These are phyloP conservation scores for Anguilla japonica DNA, from an alignment of 2,113 vertebrate species.

Conservation along the genomic window DNA sequence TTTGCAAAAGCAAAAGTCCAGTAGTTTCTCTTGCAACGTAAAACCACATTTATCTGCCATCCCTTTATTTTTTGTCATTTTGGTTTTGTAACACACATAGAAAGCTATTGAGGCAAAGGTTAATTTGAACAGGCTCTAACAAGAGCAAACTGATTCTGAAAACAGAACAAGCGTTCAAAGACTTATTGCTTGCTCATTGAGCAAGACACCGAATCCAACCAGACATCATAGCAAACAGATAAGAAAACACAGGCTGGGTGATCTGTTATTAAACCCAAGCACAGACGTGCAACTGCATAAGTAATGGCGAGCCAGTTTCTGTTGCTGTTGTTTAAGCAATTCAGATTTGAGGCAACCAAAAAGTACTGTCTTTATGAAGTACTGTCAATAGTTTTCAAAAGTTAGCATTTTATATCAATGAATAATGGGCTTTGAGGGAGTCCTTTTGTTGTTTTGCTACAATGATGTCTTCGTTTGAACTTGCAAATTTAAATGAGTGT, in stretches of 20 bases:
- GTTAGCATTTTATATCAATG: too few species aligned
- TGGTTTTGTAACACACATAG: too few species aligned
- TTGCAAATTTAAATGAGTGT: neutral
- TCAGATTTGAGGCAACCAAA: too few species aligned
- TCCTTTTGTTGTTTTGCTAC: neutral
- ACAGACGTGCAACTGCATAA: too few species aligned
- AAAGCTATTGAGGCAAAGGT: neutral
- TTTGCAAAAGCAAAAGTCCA: neutral
- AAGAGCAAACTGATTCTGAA: slow-evolving; percentile 36
- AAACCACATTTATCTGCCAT: too few species aligned
- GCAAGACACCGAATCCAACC: neutral
- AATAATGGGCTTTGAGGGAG: neutral
- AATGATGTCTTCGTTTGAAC: neutral
- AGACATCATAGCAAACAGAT: neutral
- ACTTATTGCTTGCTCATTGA: neutral
- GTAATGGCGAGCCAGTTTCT: too few species aligned
- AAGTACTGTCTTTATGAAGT: too few species aligned
- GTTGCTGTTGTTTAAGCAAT: too few species aligned
- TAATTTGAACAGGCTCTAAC: slow-evolving; percentile 8
- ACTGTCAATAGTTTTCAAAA: too few species aligned
- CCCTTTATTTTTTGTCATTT: too few species aligned
- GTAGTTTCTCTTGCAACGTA: too few species aligned
- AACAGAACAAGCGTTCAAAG: slow-evolving; percentile 41
- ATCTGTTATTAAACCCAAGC: neutral
- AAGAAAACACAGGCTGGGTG: neutral